Evolutionary conservation across 2,888 invertebrate species (phyloP).

Genomic region (Eupithecia subfuscata): DNA sequence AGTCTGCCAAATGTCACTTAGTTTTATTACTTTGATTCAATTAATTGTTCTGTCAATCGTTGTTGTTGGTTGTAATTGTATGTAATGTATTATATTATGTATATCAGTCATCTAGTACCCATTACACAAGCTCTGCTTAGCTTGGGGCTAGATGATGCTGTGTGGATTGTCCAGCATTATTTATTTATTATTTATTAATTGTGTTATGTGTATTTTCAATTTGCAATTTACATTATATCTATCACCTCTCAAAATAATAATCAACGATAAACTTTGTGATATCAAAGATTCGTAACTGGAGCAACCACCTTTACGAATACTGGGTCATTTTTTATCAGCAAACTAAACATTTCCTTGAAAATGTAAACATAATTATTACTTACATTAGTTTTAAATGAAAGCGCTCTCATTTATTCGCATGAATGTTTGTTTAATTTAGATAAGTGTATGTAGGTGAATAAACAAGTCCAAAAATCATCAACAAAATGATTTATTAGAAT

Average conservation of each 20-base stretch:
- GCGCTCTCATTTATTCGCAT: background rate
- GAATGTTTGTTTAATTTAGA: background rate
- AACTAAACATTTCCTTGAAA: constrained; percentile 27
- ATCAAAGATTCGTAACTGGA: constrained; percentile 43
- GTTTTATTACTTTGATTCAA: background rate
- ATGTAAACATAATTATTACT: constrained; percentile 18
- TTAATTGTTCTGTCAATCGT: background rate
- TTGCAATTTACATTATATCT: background rate
- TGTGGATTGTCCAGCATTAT: too few relatives aligned
- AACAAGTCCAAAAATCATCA: background rate
- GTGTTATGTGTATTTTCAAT: too few relatives aligned
- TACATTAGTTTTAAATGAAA: background rate
- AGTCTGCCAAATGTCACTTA: background rate
- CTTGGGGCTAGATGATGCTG: too few relatives aligned
- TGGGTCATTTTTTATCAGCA: constrained; percentile 50
- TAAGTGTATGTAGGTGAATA: background rate
- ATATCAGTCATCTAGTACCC: too few relatives aligned
- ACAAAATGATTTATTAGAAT: too few relatives aligned
- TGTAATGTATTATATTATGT: too few relatives aligned
- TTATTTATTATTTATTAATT: too few relatives aligned
- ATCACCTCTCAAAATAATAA: background rate
- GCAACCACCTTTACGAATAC: constrained; percentile 55
- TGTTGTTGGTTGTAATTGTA: background rate
- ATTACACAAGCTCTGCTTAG: too few relatives aligned
- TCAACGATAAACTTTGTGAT: constrained; percentile 32